Percentiles rank a stretch among this genome's conserved stretches.
Conservation (phyloP, 2,797 vertebrate genomes). For the Gymnothorax reevesii region DNA sequence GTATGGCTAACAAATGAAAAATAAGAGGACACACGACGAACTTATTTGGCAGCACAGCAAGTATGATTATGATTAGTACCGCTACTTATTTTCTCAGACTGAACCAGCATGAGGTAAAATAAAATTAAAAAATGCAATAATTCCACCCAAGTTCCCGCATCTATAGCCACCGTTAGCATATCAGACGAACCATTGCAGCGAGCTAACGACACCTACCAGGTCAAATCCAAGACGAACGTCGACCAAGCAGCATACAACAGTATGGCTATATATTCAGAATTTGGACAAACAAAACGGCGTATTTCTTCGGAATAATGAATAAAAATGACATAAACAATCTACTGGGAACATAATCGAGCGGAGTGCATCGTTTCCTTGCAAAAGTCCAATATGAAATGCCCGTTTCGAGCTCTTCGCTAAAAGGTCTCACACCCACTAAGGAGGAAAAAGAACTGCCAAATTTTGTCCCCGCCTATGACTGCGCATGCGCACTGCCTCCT, state of each 20-base stretch:
- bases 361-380: constrained; percentile 54
- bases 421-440: constrained; percentile 53
- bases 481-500: constrained; percentile 26
- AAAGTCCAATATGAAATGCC: constrained; percentile 58
- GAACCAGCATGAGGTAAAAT: neutral
- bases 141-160: neutral
- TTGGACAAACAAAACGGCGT: constrained; percentile 45
- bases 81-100: too few species aligned
- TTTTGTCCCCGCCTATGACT: constrained; percentile 63
- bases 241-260: constrained; percentile 62
- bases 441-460: constrained; percentile 68
- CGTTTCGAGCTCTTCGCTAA: constrained; percentile 64
- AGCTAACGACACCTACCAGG: constrained; percentile 65
- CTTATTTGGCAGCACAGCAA: neutral
- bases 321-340: constrained; percentile 40
- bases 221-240: constrained; percentile 68
- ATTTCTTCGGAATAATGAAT: constrained; percentile 46
- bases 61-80: neutral
- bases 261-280: constrained; percentile 49
- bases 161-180: constrained; percentile 18
- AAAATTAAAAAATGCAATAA: neutral
- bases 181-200: constrained; percentile 20
- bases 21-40: neutral
- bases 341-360: constrained; percentile 51
- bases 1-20: neutral